These are phyloP conservation scores for Menidia beryllina DNA, from an alignment of 2,113 vertebrate species.

Conservation along the genomic window DNA sequence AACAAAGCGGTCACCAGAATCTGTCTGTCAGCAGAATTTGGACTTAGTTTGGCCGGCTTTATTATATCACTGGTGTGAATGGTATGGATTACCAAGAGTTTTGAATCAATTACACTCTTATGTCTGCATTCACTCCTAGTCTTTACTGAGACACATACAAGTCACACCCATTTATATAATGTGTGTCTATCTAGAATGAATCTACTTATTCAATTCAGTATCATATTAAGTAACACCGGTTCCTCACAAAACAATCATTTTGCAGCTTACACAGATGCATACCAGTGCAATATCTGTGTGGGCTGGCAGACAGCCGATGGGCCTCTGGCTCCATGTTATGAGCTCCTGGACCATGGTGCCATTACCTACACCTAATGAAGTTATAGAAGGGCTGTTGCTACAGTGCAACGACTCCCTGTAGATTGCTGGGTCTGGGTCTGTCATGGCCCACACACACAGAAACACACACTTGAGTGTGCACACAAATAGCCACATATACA, in stretches of 20 bases:
- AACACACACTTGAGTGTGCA: constrained; percentile 3
- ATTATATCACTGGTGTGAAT: constrained; percentile 74
- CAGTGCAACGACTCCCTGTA: constrained; percentile 75
- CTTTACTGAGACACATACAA: constrained; percentile 46
- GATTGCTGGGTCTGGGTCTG: constrained; percentile 60
- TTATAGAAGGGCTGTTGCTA: constrained; percentile 68
- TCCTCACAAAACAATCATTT: constrained; percentile 39
- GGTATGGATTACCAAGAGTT: constrained; percentile 60
- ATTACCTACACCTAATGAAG: constrained; percentile 81
- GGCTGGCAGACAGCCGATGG: constrained; percentile 58
- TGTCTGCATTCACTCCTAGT: constrained; percentile 36
- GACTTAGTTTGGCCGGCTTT: constrained; percentile 49
- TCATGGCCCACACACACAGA: constrained; percentile 64
- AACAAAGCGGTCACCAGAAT: constrained; percentile 47
- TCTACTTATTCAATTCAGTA: constrained; percentile 46
- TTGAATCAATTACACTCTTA: constrained; percentile 58
- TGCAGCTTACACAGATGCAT: constrained; percentile 34
- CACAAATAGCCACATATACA: neutral
- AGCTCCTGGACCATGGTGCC: constrained; percentile 73
- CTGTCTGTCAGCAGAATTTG: constrained; percentile 71
- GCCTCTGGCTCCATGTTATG: constrained; percentile 76
- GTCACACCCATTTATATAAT: constrained; percentile 31
- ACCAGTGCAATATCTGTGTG: constrained; percentile 68
- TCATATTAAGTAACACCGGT: constrained; percentile 41
- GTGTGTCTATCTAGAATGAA: constrained; percentile 29